A percentile compares a stretch with the other conserved stretches of the same genome.
phyloP scores from a whole-genome alignment of 1,140 invertebrate genomes.

The Liolophura sinensis region DNA sequence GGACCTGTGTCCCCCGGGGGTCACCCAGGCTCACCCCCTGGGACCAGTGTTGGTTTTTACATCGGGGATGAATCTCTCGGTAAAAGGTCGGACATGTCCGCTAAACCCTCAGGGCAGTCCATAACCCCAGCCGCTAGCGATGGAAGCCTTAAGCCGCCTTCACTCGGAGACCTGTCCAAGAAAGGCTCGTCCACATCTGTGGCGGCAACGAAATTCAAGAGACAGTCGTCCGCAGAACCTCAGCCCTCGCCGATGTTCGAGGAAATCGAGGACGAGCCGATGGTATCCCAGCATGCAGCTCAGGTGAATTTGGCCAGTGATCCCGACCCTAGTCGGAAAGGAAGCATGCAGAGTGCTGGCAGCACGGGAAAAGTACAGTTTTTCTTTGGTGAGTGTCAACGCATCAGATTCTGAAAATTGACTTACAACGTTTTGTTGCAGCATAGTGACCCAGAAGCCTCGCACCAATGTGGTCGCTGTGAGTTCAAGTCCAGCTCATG shows the following conservation, averaged over 20 bases:
- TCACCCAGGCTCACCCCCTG: constrained; percentile 2
- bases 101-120: not conserved
- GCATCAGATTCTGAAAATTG: not conserved
- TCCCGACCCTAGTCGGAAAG: no score
- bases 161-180: not conserved
- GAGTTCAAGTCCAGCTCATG: no score
- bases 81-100: not conserved
- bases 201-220: constrained; percentile 18
- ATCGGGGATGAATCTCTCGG: constrained; percentile 12
- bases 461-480: no score
- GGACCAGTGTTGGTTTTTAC: constrained; percentile 10
- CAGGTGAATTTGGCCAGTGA: not conserved
- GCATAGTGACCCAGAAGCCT: no score
- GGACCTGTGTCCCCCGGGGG: not conserved
- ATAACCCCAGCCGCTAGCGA: not conserved
- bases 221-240: constrained; percentile 13
- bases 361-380: not conserved
- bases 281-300: constrained; percentile 15
- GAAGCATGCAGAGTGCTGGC: not conserved
- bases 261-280: constrained; percentile 18
- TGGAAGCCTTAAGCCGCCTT: not conserved
- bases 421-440: not conserved
- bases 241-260: constrained; percentile 19
- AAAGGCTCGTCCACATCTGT: constrained; percentile 5
- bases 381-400: not conserved